These are phyloP conservation scores for Belgica antarctica DNA, from an alignment of 2,888 invertebrate genomes.

Conservation along the genomic window DNA sequence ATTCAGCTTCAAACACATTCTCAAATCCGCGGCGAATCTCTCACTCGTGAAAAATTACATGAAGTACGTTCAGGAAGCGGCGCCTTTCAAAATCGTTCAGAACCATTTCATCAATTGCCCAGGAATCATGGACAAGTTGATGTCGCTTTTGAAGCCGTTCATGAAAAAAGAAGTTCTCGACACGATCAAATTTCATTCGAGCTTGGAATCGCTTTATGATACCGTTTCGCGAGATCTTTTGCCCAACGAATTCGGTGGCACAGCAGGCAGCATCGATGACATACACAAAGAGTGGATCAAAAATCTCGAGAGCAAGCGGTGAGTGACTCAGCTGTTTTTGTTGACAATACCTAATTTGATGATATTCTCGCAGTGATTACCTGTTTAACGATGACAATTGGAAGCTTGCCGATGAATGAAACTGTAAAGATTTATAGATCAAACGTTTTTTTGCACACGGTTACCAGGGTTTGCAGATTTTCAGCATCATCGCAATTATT, in stretches of 20 bases:
- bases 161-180: constrained; percentile 20
- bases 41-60: neutral
- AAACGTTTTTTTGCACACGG: too few relatives aligned
- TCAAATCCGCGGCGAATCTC: neutral
- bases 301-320: constrained; percentile 18
- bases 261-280: constrained; percentile 9
- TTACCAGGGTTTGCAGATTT: too few relatives aligned
- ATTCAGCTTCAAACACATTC: constrained; percentile 28
- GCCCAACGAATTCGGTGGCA: constrained; percentile 32
- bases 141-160: constrained; percentile 16
- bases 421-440: neutral
- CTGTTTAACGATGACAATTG: constrained; percentile 30
- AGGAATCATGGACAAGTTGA: constrained; percentile 13
- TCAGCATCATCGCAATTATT: too few relatives aligned
- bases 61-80: constrained; percentile 29
- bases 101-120: constrained; percentile 37
- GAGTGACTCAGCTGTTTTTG: constrained; percentile 13
- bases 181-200: neutral
- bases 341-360: neutral
- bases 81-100: constrained; percentile 30
- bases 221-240: constrained; percentile 7
- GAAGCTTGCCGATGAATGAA: neutral
- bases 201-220: neutral
- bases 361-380: constrained; percentile 23
- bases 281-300: constrained; percentile 7